Evolutionary conservation across 1,140 invertebrate species (phyloP).

Genomic region (Procambarus virginalis): DNA sequence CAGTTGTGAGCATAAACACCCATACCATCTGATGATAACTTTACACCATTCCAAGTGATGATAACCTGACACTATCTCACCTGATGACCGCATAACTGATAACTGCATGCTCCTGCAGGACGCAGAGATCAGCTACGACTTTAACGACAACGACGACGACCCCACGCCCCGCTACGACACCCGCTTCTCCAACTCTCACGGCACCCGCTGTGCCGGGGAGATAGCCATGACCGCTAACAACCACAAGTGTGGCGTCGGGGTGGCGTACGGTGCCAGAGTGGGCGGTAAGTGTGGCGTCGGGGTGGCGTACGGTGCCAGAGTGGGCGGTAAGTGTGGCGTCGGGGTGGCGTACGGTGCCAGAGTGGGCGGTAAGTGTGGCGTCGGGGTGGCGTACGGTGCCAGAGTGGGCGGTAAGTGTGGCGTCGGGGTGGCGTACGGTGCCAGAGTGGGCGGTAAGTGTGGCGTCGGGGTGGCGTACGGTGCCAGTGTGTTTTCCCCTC

Average conservation of each 20-base stretch:
- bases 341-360: too few species aligned
- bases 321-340: too few species aligned
- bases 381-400: too few species aligned
- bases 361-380: too few species aligned
- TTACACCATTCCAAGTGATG: neutral
- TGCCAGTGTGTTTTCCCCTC: too few species aligned
- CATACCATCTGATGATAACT: neutral
- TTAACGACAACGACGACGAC: conserved; percentile 85
- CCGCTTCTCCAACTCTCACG: conserved; percentile 74
- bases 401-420: too few species aligned
- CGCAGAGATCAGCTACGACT: conserved; percentile 88
- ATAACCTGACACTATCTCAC: neutral
- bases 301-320: neutral
- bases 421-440: too few species aligned
- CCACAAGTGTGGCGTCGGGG: conserved; percentile 73
- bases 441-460: too few species aligned
- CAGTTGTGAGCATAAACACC: too few species aligned
- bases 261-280: conserved; percentile 72
- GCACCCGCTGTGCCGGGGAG: conserved; percentile 73
- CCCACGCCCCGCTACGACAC: conserved; percentile 84
- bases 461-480: too few species aligned
- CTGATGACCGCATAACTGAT: too few species aligned
- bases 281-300: conserved; percentile 71
- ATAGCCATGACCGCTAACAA: conserved; percentile 73
- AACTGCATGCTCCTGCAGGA: conserved; percentile 77